These are phyloP conservation scores for Chironomus riparius DNA, from an alignment of 2,888 invertebrate genomes.

Conservation along the genomic window DNA sequence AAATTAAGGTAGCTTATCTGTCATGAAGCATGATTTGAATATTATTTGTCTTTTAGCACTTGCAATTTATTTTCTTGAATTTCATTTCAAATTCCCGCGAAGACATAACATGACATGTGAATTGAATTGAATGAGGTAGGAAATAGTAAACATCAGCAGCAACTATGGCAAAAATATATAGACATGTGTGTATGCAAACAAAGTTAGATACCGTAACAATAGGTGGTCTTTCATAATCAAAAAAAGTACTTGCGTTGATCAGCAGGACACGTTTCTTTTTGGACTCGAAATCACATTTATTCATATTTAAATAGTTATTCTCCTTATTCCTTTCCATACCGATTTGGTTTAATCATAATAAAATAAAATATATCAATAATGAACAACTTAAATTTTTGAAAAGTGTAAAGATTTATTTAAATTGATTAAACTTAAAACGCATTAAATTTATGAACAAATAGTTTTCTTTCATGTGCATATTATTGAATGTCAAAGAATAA, in stretches of 20 bases:
- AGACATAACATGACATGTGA: not conserved
- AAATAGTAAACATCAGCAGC: too few species aligned
- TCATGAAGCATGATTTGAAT: conserved; percentile 3
- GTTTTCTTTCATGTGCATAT: too few species aligned
- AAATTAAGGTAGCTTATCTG: conserved; percentile 1
- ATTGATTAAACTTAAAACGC: too few species aligned
- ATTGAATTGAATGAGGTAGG: not conserved
- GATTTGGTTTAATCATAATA: not conserved
- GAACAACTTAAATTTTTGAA: too few species aligned
- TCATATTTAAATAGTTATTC: not conserved
- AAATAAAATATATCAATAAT: too few species aligned
- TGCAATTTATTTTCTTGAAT: not conserved
- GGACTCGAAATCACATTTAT: not conserved
- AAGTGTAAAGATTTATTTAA: too few species aligned
- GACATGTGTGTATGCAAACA: too few species aligned
- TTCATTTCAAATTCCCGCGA: not conserved
- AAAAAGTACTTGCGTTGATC: not conserved
- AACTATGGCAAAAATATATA: too few species aligned
- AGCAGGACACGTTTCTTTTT: not conserved
- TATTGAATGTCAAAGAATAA: too few species aligned
- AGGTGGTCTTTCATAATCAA: not conserved
- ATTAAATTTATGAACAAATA: too few species aligned
- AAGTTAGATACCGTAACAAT: not conserved
- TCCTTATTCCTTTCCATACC: not conserved
- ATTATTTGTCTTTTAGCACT: conserved; percentile 10